A percentile compares a stretch with the other conserved stretches of the same genome.
phyloP scores from a whole-genome alignment of 1,140 invertebrate genomes.

The Cotesia vestalis region DNA sequence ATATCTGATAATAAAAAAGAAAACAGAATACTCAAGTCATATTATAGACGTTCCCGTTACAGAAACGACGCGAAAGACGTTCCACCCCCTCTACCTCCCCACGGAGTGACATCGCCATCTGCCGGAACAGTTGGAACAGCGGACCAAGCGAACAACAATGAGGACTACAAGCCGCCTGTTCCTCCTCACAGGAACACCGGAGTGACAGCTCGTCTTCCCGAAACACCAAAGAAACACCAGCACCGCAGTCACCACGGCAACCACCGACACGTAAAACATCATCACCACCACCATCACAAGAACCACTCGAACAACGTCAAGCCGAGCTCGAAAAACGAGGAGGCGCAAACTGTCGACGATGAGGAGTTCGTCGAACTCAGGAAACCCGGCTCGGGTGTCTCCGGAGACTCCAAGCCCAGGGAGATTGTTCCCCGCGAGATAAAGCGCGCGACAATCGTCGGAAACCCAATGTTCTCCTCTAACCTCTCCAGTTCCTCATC shows the following conservation, averaged over 20 bases:
- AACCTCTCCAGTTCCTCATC: slow-evolving; percentile 54
- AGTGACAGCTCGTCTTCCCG: slow-evolving; percentile 57
- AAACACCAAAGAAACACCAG: slow-evolving; percentile 58
- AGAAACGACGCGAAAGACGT: slow-evolving; percentile 54
- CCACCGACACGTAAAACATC: slow-evolving; percentile 47
- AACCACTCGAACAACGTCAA: slow-evolving; percentile 37
- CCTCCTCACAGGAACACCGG: slow-evolving; percentile 83
- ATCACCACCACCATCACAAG: slow-evolving; percentile 41
- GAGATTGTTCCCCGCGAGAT: slow-evolving; percentile 66
- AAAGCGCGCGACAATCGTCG: slow-evolving; percentile 84
- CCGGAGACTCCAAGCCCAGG: slow-evolving; percentile 47
- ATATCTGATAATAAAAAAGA: no score
- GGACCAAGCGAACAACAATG: slow-evolving; percentile 57
- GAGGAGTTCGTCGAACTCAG: slow-evolving; percentile 57
- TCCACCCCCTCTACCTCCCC: slow-evolving; percentile 69
- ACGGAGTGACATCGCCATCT: slow-evolving; percentile 48
- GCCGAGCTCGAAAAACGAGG: slow-evolving; percentile 40
- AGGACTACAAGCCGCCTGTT: slow-evolving; percentile 84
- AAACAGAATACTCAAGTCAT: not conserved
- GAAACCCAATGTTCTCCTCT: slow-evolving; percentile 84
- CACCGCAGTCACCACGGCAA: slow-evolving; percentile 51
- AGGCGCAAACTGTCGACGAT: slow-evolving; percentile 41
- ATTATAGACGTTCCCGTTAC: slow-evolving; percentile 21
- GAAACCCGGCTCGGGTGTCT: slow-evolving; percentile 45
- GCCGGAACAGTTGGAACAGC: not conserved